A percentile compares a stretch with the other conserved stretches of the same genome.
Evolutionary conservation across 2,797 vertebrate genomes (phyloP).

Genomic region (Percopsis omiscomaycus): DNA sequence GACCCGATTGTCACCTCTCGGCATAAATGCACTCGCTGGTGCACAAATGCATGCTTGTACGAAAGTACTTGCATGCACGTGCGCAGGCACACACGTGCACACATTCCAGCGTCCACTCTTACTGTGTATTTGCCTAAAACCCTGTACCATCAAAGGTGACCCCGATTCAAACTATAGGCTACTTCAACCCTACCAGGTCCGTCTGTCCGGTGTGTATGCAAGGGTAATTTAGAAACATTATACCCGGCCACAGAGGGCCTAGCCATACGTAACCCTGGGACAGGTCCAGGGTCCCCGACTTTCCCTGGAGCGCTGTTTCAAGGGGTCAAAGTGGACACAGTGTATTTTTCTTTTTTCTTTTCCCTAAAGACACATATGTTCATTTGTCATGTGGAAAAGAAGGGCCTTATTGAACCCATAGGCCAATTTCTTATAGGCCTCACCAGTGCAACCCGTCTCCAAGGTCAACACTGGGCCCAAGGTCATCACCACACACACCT

Average conservation of each 20-base stretch:
- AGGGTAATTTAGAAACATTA: constrained; percentile 62
- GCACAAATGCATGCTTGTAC: constrained; percentile 20
- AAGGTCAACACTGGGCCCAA: constrained; percentile 53
- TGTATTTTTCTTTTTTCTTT: constrained; percentile 22
- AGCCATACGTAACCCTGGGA: constrained; percentile 31
- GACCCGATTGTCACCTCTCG: constrained; percentile 35
- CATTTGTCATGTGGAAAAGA: constrained; percentile 51
- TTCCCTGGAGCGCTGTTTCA: constrained; percentile 37
- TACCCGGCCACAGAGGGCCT: constrained; percentile 31
- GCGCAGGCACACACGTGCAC: constrained; percentile 9
- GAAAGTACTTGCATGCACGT: constrained; percentile 12
- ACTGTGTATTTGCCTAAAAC: constrained; percentile 22
- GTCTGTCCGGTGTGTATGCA: constrained; percentile 56
- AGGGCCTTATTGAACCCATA: constrained; percentile 33
- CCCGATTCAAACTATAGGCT: constrained; percentile 30
- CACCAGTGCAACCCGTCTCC: constrained; percentile 14
- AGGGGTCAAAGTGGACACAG: constrained; percentile 47
- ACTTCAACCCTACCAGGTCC: constrained; percentile 24
- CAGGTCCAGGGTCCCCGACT: constrained; percentile 19
- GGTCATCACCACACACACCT: constrained; percentile 56
- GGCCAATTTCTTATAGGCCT: constrained; percentile 24
- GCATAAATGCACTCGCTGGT: constrained; percentile 32
- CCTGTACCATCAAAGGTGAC: constrained; percentile 43
- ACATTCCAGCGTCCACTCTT: neutral
- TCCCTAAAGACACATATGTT: constrained; percentile 30